Percentiles rank a stretch among this genome's conserved stretches.
phyloP scores from a whole-genome alignment of 2,113 vertebrate species.

The Nibea albiflora region DNA sequence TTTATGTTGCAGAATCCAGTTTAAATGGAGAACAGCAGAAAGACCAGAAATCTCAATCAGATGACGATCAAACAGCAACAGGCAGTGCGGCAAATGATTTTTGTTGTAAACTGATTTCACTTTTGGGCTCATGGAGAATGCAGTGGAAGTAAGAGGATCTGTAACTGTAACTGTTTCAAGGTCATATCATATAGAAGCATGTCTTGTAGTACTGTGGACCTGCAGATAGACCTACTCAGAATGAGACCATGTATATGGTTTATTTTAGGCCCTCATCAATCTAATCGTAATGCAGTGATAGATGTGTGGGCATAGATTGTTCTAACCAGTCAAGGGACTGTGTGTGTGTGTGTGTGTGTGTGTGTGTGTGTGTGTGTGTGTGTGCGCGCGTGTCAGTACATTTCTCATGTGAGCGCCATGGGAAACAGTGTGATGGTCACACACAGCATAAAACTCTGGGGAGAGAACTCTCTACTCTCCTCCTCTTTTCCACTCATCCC shows the following conservation, averaged over 20 bases:
- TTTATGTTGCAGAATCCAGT: not conserved
- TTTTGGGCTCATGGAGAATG: too few relatives aligned
- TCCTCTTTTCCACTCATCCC: conserved; percentile 59
- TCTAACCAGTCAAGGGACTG: not conserved
- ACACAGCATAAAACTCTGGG: conserved; percentile 54
- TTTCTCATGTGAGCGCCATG: conserved; percentile 47
- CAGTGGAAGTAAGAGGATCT: too few relatives aligned
- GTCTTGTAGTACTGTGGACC: too few relatives aligned
- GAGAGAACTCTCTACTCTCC: conserved; percentile 43
- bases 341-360: not conserved
- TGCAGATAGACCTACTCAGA: too few relatives aligned
- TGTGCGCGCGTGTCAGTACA: not conserved
- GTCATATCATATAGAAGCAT: too few relatives aligned
- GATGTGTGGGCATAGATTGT: not conserved
- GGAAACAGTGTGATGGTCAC: conserved; percentile 56
- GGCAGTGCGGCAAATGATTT: too few relatives aligned
- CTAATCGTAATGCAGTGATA: not conserved
- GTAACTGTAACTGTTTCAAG: too few relatives aligned
- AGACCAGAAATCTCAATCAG: not conserved
- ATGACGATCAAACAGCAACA: not conserved
- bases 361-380: not conserved
- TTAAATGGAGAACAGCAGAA: too few relatives aligned
- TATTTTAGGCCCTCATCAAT: too few relatives aligned
- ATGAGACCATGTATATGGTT: too few relatives aligned
- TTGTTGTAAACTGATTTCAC: too few relatives aligned